Evolutionary conservation across 53 echinoderm and acorn worm genomes (phyloP), one percentile per base, ranked within the genome.

Genomic region (Echinarachnius parma): DNA sequence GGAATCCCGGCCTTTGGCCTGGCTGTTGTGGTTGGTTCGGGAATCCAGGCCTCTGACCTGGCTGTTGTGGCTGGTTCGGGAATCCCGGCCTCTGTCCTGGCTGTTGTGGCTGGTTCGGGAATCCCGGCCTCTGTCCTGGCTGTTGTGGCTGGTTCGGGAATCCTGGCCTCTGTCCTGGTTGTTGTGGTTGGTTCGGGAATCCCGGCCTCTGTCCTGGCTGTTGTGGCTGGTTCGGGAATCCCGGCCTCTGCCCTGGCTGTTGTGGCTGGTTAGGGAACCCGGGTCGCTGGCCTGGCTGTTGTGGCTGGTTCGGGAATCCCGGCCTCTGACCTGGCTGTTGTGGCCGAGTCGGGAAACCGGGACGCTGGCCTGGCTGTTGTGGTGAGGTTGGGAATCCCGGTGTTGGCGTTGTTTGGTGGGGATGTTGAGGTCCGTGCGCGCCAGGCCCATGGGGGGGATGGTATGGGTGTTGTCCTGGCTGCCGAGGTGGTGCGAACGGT

Each of bases 341-440:
- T 0, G 50, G 52, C 48, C 53, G 28, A 34, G 7, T 7, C 28
- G 69, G 69, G 15, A 69, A 69, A 3, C 32, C 52, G 3, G 69
- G 69, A 46, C 42, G 45, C 13, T 65, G 65, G 10, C 46, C 45
- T 13, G 64, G 65, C 27, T 65, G 65, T n/a, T 65, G 46, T 24
- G 65, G 65, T 15, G 65, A 46, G n/a, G n/a, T n/a, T n/a, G n/a
- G n/a, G n/a, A n/a, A n/a, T n/a, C n/a, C n/a, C n/a, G n/a, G n/a
- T n/a, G n/a, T n/a, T n/a, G n/a, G n/a, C n/a, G n/a, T n/a, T n/a
- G n/a, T n/a, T n/a, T n/a, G 39, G 34, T 63, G 65, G 0, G 65
- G 65, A 18, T 26, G 28, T 19, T 65, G 65, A 7, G 65, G 65
- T 1, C 16, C 64, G 39, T 64, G 64, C 2, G 64, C n/a, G n/a